Evolutionary conservation across 2,113 vertebrate species (phyloP).

Genomic region (Protomyctophum bolini): DNA sequence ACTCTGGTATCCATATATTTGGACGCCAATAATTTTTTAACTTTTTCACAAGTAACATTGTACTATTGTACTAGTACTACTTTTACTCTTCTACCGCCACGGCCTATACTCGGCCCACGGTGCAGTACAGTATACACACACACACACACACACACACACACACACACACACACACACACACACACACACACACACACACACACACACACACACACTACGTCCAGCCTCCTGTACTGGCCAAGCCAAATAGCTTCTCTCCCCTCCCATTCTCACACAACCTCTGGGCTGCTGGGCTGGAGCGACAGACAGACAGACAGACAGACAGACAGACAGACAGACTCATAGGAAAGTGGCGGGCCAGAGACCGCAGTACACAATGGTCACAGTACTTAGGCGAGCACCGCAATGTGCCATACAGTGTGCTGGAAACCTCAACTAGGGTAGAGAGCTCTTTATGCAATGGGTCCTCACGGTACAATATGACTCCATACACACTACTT

Average conservation of each 20-base stretch:
- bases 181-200: too few relatives aligned
- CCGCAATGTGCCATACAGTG: conserved; percentile 45
- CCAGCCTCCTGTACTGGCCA: not conserved
- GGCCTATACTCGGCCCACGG: too few relatives aligned
- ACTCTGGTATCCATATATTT: too few relatives aligned
- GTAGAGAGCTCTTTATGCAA: conserved; percentile 27
- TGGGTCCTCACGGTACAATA: not conserved
- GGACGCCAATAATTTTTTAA: too few relatives aligned
- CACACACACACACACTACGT: too few relatives aligned
- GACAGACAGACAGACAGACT: conserved; percentile 45
- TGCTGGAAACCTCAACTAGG: conserved; percentile 26
- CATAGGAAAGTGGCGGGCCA: conserved; percentile 46
- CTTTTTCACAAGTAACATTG: too few relatives aligned
- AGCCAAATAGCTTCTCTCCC: conserved; percentile 54
- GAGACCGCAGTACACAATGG: conserved; percentile 58
- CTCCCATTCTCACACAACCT: conserved; percentile 46
- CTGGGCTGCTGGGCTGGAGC: conserved; percentile 6
- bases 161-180: too few relatives aligned
- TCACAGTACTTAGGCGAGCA: conserved; percentile 33
- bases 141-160: too few relatives aligned
- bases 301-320: too few relatives aligned
- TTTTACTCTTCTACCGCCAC: too few relatives aligned
- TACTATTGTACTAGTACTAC: too few relatives aligned
- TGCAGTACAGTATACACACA: too few relatives aligned
- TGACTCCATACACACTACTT: not conserved